These are phyloP conservation scores for Archegozetes longisetosus DNA, from an alignment of 1,140 invertebrate genomes.

Conservation along the genomic window DNA sequence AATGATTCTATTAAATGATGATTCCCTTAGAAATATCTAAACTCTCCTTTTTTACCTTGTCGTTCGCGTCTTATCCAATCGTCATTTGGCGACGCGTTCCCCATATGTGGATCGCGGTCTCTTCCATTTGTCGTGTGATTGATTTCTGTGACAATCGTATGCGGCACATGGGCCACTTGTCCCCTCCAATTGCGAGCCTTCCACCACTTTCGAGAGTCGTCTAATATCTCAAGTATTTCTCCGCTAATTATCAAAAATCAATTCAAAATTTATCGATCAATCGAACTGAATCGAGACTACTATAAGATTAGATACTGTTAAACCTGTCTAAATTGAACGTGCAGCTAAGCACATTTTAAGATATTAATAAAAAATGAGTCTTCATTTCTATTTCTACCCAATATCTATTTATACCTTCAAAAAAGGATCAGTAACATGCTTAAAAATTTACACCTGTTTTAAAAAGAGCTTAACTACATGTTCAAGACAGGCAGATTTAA, in stretches of 20 bases:
- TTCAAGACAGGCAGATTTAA: too few species aligned
- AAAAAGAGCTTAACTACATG: too few species aligned
- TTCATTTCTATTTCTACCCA: too few species aligned
- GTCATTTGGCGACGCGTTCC: constrained; percentile 26
- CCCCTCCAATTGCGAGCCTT: constrained; percentile 78
- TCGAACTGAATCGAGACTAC: too few species aligned
- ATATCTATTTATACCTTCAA: too few species aligned
- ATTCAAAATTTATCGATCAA: neutral
- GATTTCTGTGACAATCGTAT: constrained; percentile 62
- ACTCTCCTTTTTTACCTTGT: constrained; percentile 85
- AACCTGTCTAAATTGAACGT: neutral
- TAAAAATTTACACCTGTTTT: too few species aligned
- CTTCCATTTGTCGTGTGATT: neutral
- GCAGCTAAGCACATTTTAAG: too few species aligned
- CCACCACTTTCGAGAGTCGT: constrained; percentile 96
- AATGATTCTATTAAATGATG: neutral
- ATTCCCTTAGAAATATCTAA: constrained; percentile 62
- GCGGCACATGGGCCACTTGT: constrained; percentile 81
- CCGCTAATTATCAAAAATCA: constrained; percentile 11
- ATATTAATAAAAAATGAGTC: too few species aligned
- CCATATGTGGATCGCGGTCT: neutral
- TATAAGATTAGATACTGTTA: too few species aligned
- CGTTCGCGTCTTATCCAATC: constrained; percentile 71
- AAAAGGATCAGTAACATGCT: too few species aligned
- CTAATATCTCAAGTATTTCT: constrained; percentile 50